A percentile compares a stretch with the other conserved stretches of the same genome.
phyloP scores from a whole-genome alignment of 2,113 vertebrate species.

The Melanerpes aurifrons region DNA sequence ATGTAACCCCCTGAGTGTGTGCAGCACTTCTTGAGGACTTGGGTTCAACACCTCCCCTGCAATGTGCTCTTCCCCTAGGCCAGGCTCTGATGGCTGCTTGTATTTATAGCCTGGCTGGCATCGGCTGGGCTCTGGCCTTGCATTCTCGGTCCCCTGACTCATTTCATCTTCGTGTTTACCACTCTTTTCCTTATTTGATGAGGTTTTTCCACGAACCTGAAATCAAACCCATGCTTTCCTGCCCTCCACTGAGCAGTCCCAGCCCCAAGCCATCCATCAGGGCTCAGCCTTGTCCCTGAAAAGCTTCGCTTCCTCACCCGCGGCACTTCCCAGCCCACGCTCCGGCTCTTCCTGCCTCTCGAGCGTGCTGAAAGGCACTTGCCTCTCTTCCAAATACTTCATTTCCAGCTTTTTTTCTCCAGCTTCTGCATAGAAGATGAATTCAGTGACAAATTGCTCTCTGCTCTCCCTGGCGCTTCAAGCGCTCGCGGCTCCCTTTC shows the following conservation, averaged over 20 bases:
- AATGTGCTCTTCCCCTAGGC: neutral
- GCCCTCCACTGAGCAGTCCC: conserved; percentile 32
- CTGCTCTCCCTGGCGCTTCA: neutral
- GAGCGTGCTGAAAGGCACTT: neutral
- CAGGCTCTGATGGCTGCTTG: conserved; percentile 23
- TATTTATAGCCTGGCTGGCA: conserved; percentile 53
- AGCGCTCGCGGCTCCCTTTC: neutral
- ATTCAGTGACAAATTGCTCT: neutral
- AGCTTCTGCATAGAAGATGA: neutral
- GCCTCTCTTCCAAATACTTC: neutral
- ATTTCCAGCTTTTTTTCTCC: neutral
- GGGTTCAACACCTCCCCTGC: conserved; percentile 16
- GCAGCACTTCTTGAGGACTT: conserved; percentile 15
- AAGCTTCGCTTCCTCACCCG: neutral
- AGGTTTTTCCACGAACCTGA: conserved; percentile 53
- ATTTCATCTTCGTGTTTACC: conserved; percentile 56
- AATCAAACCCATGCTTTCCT: conserved; percentile 57
- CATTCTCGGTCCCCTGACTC: conserved; percentile 34
- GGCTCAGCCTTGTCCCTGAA: conserved; percentile 17
- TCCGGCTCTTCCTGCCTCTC: neutral
- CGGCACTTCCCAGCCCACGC: conserved; percentile 4
- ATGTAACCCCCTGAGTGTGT: neutral
- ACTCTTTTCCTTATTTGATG: conserved; percentile 28
- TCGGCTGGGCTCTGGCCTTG: conserved; percentile 36
- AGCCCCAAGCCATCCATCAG: conserved; percentile 49